Evolutionary conservation across 2,113 vertebrate species (phyloP).

Genomic region (Setophaga coronata): DNA sequence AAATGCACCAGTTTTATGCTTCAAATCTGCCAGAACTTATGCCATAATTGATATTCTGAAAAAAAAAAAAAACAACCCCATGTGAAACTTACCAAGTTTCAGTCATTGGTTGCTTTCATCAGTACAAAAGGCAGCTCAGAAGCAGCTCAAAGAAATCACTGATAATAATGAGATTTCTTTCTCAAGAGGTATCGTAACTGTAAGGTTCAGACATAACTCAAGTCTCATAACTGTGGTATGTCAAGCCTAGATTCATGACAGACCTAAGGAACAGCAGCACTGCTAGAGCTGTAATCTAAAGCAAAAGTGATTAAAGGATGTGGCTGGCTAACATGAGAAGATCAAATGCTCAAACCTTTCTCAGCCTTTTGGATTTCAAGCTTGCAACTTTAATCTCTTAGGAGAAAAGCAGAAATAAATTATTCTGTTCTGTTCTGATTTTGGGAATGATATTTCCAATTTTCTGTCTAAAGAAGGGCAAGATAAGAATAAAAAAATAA

Average conservation of each 20-base stretch:
- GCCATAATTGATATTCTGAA: neutral
- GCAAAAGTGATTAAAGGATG: neutral
- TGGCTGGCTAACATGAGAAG: neutral
- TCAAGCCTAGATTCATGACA: neutral
- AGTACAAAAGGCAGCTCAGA: neutral
- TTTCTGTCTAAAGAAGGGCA: neutral
- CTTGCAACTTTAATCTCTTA: neutral
- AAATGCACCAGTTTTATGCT: neutral
- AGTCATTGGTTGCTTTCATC: neutral
- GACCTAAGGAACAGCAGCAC: neutral
- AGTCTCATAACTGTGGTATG: neutral
- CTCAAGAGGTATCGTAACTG: neutral
- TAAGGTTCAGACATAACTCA: neutral
- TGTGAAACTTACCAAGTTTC: neutral
- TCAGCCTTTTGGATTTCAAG: neutral
- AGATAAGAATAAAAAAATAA: neutral
- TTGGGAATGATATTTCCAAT: neutral
- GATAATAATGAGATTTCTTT: neutral
- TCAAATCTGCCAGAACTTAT: neutral
- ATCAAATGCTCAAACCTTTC: neutral
- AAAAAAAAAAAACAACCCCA: neutral
- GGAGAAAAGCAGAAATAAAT: neutral
- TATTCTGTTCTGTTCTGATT: neutral
- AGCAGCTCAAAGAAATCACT: neutral
- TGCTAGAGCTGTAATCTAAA: neutral